Evolutionary conservation across 2,113 vertebrate genomes (phyloP), one percentile per base, ranked within the genome.

Genomic region (Sminthopsis crassicaudata): DNA sequence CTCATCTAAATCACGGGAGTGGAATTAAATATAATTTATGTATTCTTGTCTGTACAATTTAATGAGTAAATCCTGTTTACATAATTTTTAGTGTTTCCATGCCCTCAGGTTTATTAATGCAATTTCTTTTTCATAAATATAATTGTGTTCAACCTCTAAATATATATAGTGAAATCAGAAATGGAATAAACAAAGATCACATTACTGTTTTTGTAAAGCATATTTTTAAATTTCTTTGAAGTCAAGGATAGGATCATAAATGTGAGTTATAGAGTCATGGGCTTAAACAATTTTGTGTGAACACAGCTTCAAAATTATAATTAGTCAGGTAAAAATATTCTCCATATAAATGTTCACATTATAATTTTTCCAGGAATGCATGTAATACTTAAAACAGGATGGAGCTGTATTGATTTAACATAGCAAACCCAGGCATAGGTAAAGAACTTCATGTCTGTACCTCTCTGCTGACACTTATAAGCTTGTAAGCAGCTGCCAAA

Each of bases 21-120:
- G 95, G 96, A 97, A 97, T 97, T 98, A 97, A 97, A 95, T 95
- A 54, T 96, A 97, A 98, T 97, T 97, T 97, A 93, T 97, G 48
- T 96, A 92, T 94, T 89, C 94, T 95, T 96, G 89, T 97, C 95
- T 90, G 88, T 94, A 53, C 89, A 96, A 67, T 95, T 96, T 96
- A 98, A 97, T 96, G 95, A 95, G 88, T 97, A 94, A 91, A 84
- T 91, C 91, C 93, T 95, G 91, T 96, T 96, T 96, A 95, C 91
- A 97, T 97, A 90, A 97, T 93, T 92, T 94, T 93, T 94, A 93
- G 50, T 53, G 95, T 97, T 97, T 97, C 94, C 92, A 50, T 95
- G 92, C 91, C 97, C 93, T 96, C 95, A 88, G 92, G 96, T 92
- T 48, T 55, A 57, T 95, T 94, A 92, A 96, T 22, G 42, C 91